Percentiles rank a stretch among this genome's conserved stretches.
These are phyloP conservation scores for Drosophila cognata DNA, from an alignment of 2,888 invertebrate species.

Conservation along the genomic window DNA sequence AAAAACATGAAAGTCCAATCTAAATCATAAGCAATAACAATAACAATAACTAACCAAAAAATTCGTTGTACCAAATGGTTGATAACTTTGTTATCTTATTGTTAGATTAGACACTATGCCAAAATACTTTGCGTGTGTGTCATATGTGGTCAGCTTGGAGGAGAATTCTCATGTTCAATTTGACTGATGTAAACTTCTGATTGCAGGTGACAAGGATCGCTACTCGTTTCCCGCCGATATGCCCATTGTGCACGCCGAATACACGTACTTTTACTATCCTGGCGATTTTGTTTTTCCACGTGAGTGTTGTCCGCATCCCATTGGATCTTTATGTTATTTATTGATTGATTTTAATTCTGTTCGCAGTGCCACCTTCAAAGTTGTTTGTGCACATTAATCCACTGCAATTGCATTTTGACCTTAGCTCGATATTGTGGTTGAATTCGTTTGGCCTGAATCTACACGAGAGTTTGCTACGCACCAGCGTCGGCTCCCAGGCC, in stretches of 20 bases:
- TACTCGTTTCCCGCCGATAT: slow-evolving; percentile 95
- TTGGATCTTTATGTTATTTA: not conserved
- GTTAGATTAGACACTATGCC: slow-evolving; percentile 7
- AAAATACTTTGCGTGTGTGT: slow-evolving; percentile 10
- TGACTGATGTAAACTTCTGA: slow-evolving; percentile 14
- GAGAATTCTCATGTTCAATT: not conserved
- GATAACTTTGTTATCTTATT: slow-evolving; percentile 13
- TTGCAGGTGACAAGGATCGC: slow-evolving; percentile 89
- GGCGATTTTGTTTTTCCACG: slow-evolving; percentile 95
- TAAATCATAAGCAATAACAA: not conserved
- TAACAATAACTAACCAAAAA: not conserved
- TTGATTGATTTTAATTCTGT: slow-evolving; percentile 7
- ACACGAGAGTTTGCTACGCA: slow-evolving; percentile 89
- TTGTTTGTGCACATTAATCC: slow-evolving; percentile 96
- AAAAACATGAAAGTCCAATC: slow-evolving; percentile 3
- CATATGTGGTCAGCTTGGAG: slow-evolving; percentile 1
- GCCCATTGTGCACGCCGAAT: slow-evolving; percentile 97
- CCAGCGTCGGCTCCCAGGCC: slow-evolving; percentile 83
- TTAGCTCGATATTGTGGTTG: slow-evolving; percentile 95
- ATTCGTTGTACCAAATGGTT: not conserved
- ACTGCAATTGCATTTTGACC: slow-evolving; percentile 93
- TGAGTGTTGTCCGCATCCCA: slow-evolving; percentile 85
- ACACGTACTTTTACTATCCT: slow-evolving; percentile 98
- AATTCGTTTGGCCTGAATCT: slow-evolving; percentile 96
- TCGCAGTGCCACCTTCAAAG: slow-evolving; percentile 96